These are phyloP conservation scores for Hippocampus abdominalis DNA, from an alignment of 2,113 vertebrate genomes.

Conservation along the genomic window DNA sequence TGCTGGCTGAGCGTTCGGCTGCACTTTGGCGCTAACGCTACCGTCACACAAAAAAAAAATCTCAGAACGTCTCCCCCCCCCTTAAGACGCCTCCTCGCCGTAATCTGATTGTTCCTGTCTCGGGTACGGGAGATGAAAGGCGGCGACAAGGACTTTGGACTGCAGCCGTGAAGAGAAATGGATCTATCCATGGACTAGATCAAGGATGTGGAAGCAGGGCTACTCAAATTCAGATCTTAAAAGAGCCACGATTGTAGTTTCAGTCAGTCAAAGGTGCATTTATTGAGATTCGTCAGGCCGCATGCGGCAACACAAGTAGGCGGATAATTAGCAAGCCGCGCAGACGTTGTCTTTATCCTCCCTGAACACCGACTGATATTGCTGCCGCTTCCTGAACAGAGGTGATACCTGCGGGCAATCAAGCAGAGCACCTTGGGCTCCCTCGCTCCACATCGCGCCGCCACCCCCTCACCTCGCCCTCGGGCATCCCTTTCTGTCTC, in stretches of 20 bases:
- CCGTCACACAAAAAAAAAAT: conserved; percentile 30
- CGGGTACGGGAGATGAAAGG: conserved; percentile 52
- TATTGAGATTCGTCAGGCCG: background rate
- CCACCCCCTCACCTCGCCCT: too few relatives aligned
- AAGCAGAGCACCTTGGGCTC: too few relatives aligned
- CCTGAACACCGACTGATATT: too few relatives aligned
- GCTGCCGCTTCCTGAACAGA: too few relatives aligned
- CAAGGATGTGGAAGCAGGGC: conserved; percentile 12
- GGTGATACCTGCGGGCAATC: too few relatives aligned
- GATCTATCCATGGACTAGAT: conserved; percentile 33
- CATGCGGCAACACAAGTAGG: background rate
- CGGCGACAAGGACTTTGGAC: conserved; percentile 34
- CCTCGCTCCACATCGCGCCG: too few relatives aligned
- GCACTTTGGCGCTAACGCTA: conserved; percentile 29
- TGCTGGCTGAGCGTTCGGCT: conserved; percentile 38
- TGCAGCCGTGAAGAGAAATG: conserved; percentile 34
- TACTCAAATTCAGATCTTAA: background rate
- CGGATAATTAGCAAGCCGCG: background rate
- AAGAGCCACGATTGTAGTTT: background rate
- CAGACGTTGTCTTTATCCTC: too few relatives aligned
- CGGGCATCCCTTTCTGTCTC: too few relatives aligned
- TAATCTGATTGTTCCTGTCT: conserved; percentile 53
- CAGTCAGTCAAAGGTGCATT: background rate
- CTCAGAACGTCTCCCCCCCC: conserved; percentile 29
- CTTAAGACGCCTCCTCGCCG: conserved; percentile 46